Evolutionary conservation across 2,113 vertebrate species (phyloP), one percentile per base, ranked within the genome.

Genomic region (Colaptes auratus): DNA sequence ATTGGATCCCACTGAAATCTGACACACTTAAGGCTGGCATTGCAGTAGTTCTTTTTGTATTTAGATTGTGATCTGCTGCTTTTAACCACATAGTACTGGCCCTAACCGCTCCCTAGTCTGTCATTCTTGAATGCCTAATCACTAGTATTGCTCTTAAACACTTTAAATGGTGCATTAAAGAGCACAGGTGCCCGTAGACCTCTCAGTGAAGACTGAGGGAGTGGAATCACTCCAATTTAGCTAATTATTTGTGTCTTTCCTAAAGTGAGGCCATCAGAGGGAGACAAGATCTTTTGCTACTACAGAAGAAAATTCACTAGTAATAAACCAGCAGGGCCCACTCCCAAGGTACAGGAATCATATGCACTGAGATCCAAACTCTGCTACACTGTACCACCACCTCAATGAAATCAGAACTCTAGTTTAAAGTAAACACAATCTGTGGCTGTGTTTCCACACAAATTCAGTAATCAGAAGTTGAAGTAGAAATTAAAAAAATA

Each of bases 401-500:
- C 21, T 52, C 52, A 58, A 0, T 52, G 48, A 86, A 90, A 86
- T 71, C 56, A 88, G 60, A 91, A 74, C 36, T 60, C 23, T 44
- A 74, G 21, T 46, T 58, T n/a, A n/a, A 77, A 73, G 42, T 55
- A 76, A 83, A 89, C 19, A 19, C 28, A 55, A 74, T 63, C 36
- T 83, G 72, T 72, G 90, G 60, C 60, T 93, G 58, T 55, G 23
- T 63, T 82, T 86, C 36, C 73, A 74, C 44, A 75, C 6, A 90
- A 82, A 80, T 55, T 89, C 50, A 83, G 55, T 86, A n/a, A 92
- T 86, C 67, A 77, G 20, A 86, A 93, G 24, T 6, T 28, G 25
- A 89, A 82, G 31, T 28, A 86, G 31, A 80, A 96, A 91, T 48
- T 24, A 67, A 72, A 10, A 75, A 93, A 91, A 46, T 12, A 88